Percentiles rank a stretch among this genome's conserved stretches.
phyloP scores from a whole-genome alignment of 1,140 invertebrate genomes.

The Goniozus legneri region DNA sequence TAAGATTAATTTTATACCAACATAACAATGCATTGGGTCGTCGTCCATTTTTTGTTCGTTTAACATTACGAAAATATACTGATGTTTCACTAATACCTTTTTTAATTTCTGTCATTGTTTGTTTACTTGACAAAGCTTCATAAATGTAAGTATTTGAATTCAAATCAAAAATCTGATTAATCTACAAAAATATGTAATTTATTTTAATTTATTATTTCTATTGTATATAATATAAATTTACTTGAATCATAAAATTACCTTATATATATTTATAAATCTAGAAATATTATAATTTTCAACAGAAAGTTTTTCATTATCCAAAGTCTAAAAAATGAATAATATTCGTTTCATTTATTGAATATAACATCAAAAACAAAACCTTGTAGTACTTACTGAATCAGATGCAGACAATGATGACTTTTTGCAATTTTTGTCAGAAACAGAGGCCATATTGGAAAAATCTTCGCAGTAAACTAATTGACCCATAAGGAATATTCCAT shows the following conservation, averaged over 20 bases:
- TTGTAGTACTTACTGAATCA: too few relatives aligned
- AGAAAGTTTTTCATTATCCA: constrained; percentile 19
- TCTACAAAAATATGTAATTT: constrained; percentile 25
- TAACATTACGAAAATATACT: constrained; percentile 30
- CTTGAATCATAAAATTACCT: constrained; percentile 36
- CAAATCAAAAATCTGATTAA: constrained; percentile 40
- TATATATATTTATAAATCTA: constrained; percentile 52
- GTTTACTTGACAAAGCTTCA: constrained; percentile 24
- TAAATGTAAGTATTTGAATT: constrained; percentile 33
- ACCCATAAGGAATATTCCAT: constrained; percentile 39
- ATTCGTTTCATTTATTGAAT: too few relatives aligned
- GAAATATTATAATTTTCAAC: constrained; percentile 46
- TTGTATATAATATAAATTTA: neutral
- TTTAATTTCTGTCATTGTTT: constrained; percentile 29
- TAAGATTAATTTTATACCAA: constrained; percentile 37
- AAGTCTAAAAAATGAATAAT: constrained; percentile 30
- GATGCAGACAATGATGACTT: constrained; percentile 9
- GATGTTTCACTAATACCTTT: constrained; percentile 23
- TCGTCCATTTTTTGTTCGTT: constrained; percentile 9
- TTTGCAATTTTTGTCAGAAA: constrained; percentile 32
- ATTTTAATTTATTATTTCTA: neutral
- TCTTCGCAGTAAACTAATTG: constrained; percentile 36
- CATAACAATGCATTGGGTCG: constrained; percentile 41
- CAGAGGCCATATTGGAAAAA: constrained; percentile 36
- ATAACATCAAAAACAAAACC: too few relatives aligned